These are phyloP conservation scores for Cynoglossus semilaevis DNA, from an alignment of 2,113 vertebrate species.

Conservation along the genomic window DNA sequence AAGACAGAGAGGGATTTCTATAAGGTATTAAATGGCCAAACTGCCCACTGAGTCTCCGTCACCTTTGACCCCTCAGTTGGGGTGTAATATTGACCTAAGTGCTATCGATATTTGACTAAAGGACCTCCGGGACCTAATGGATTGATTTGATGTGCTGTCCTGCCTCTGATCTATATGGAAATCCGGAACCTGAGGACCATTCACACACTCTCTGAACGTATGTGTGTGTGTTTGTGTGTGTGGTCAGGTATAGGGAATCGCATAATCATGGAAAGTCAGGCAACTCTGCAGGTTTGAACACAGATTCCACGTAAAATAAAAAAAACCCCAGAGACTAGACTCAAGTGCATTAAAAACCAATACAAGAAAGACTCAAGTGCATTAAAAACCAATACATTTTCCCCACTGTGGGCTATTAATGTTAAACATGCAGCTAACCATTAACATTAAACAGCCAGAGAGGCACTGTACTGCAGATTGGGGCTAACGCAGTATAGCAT, in stretches of 20 bases:
- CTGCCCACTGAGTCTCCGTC: constrained; percentile 31
- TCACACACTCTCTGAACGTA: background rate
- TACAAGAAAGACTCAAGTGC: background rate
- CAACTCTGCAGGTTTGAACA: background rate
- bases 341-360: constrained; percentile 1
- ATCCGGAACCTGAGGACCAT: constrained; percentile 19
- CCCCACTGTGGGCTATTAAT: background rate
- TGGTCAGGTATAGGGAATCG: background rate
- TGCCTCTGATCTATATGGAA: constrained; percentile 43
- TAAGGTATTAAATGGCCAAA: constrained; percentile 50
- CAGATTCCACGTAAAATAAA: constrained; percentile 1
- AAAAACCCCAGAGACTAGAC: background rate
- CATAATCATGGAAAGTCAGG: background rate
- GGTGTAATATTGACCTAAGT: constrained; percentile 45
- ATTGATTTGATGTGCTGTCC: constrained; percentile 47
- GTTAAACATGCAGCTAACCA: background rate
- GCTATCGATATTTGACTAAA: constrained; percentile 45
- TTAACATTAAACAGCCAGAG: background rate
- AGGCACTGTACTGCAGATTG: background rate
- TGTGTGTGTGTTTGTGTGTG: background rate
- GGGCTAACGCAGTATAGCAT: too few relatives aligned
- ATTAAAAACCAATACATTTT: background rate
- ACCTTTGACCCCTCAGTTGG: constrained; percentile 44
- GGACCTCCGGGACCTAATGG: constrained; percentile 40
- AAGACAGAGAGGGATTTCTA: constrained; percentile 26